Evolutionary conservation across 1,140 invertebrate species (phyloP), one percentile per base, ranked within the genome.

Genomic region (Aphelinus certus): DNA sequence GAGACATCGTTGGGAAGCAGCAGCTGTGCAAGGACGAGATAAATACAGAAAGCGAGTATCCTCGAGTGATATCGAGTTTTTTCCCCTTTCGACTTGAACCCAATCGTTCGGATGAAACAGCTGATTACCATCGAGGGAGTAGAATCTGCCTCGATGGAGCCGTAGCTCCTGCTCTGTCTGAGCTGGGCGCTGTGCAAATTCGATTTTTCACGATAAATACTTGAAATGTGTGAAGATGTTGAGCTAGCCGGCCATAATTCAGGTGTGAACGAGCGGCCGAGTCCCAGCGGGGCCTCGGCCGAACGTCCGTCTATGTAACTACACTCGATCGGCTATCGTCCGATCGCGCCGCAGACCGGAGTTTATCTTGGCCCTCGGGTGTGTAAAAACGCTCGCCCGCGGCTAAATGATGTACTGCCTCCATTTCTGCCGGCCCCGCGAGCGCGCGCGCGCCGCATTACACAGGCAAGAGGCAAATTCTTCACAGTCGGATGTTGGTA

Each of bases 161-260:
- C 26, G 26, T 26, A 26, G 26, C 26, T 26, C 26, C 26, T 26
- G 26, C 26, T 26, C 26, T 26, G 26, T 26, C 26, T 26, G 26
- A 26, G 26, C 26, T 26, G 26, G 26, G 26, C 26, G 61, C 61
- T 63, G 3, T 61, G 42, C n/a, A 55, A 66, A 9, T 66, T 66
- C 49, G 66, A 57, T 68, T 60, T 58, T 5, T 47, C 56, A 57
- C 55, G 55, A 68, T 68, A 68, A 68, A 68, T 58, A 68, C 55
- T 68, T 49, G 66, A 57, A 57, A 51, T 55, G 42, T 66, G 64
- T 56, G 64, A 68, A 68, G 66, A 68, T 42, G 66, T 68, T 68
- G 58, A 68, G 66, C 55, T 61, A 10, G 68, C 6, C 6, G 3
- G 57, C 51, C 68, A 57, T 70, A 70, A 70, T 51, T 70, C 58